Percentiles rank a stretch among this genome's conserved stretches.
Evolutionary conservation across 2,888 invertebrate species (phyloP).

Genomic region (Acheta domesticus): DNA sequence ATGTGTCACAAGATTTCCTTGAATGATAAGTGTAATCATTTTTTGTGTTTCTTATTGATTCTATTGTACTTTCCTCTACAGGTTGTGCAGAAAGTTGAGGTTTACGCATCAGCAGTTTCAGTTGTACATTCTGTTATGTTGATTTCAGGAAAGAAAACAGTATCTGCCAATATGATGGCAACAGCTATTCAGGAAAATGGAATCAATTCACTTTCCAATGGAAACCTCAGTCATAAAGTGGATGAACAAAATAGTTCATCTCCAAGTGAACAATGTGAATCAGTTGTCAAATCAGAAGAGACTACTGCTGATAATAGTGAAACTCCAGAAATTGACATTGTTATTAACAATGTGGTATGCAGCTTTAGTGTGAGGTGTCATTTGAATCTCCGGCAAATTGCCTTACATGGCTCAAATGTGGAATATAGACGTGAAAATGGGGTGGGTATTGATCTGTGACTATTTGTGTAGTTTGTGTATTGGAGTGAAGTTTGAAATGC

Average conservation of each 20-base stretch:
- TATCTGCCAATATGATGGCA: slow-evolving; percentile 56
- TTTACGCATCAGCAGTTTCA: no score
- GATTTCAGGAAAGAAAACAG: not conserved
- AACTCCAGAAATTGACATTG: slow-evolving; percentile 85
- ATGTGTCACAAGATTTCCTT: no score
- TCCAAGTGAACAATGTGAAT: slow-evolving; percentile 24
- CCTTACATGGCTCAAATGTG: slow-evolving; percentile 87
- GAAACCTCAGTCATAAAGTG: slow-evolving; percentile 52
- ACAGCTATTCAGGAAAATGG: slow-evolving; percentile 81
- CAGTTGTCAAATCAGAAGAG: slow-evolving; percentile 18
- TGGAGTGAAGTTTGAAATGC: no score
- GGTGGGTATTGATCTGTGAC: slow-evolving; percentile 48
- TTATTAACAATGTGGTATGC: slow-evolving; percentile 96
- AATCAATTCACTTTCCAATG: slow-evolving; percentile 70
- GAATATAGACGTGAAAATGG: slow-evolving; percentile 93
- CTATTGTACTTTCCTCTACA: no score
- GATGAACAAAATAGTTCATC: not conserved
- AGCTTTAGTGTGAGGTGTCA: slow-evolving; percentile 96
- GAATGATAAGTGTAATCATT: no score
- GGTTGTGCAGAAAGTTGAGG: no score
- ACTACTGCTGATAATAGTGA: slow-evolving; percentile 48
- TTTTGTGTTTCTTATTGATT: no score
- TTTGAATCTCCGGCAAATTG: slow-evolving; percentile 90
- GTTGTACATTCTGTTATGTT: no score
- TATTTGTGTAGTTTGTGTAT: not conserved